phyloP scores from a whole-genome alignment of 1,140 invertebrate species.

The Pseudomyrmex gracilis region DNA sequence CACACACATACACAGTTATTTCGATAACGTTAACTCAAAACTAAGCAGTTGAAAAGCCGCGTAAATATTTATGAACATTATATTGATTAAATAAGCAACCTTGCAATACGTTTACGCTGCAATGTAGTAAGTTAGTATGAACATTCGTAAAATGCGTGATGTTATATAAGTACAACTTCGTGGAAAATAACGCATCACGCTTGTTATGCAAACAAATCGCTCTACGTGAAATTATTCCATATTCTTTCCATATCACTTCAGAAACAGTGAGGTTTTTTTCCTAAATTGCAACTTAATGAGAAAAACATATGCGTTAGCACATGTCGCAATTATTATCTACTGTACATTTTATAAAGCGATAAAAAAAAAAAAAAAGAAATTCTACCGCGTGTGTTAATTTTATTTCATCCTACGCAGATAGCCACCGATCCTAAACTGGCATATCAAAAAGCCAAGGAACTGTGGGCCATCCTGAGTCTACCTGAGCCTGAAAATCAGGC shows the following conservation, averaged over 20 bases:
- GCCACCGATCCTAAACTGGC: slow-evolving; percentile 91
- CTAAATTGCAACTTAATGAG: too few species aligned
- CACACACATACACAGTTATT: too few species aligned
- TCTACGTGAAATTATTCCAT: too few species aligned
- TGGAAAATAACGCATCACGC: neutral
- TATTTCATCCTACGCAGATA: slow-evolving; percentile 84
- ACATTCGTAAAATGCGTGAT: neutral
- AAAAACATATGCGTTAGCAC: too few species aligned
- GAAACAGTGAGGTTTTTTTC: too few species aligned
- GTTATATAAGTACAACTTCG: neutral
- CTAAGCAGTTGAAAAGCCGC: neutral
- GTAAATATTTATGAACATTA: too few species aligned
- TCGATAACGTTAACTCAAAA: neutral
- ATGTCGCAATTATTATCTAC: too few species aligned
- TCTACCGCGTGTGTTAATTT: neutral
- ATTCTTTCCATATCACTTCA: too few species aligned
- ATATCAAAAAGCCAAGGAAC: slow-evolving; percentile 89
- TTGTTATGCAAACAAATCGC: neutral
- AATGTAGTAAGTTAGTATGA: neutral
- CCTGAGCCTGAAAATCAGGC: slow-evolving; percentile 94
- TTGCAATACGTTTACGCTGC: neutral
- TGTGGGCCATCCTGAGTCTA: slow-evolving; percentile 90
- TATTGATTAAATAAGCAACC: neutral
- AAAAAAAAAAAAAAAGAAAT: neutral
- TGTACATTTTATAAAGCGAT: neutral